These are phyloP conservation scores for Athrips mouffetella DNA, from an alignment of 2,888 invertebrate species.

Conservation along the genomic window DNA sequence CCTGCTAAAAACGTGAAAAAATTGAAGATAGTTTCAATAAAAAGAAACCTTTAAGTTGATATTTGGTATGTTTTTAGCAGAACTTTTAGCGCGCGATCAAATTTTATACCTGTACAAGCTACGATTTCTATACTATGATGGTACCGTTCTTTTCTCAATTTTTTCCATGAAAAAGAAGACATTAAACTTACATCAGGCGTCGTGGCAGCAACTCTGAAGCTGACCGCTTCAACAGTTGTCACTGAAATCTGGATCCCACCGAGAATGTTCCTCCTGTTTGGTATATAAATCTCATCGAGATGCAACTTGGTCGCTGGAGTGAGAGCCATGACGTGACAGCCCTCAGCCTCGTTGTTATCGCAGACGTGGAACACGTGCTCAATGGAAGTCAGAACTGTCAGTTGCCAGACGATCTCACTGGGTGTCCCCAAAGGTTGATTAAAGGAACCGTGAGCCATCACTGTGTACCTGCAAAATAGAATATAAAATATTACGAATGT, in stretches of 20 bases:
- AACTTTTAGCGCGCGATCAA: too few species aligned
- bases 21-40: too few species aligned
- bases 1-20: too few species aligned
- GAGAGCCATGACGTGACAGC: constrained; percentile 43
- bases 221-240: constrained; percentile 47
- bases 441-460: constrained; percentile 53
- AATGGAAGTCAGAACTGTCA: constrained; percentile 49
- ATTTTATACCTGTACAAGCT: too few species aligned
- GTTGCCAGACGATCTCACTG: constrained; percentile 54
- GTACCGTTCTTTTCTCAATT: too few species aligned
- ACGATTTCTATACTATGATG: too few species aligned
- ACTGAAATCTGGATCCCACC: constrained; percentile 56
- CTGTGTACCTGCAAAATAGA: constrained; percentile 49
- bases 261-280: constrained; percentile 61
- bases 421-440: constrained; percentile 28
- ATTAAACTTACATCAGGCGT: constrained; percentile 46
- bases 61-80: too few species aligned
- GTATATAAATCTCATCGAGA: constrained; percentile 59
- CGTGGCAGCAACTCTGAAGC: constrained; percentile 54
- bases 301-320: constrained; percentile 46
- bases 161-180: not conserved
- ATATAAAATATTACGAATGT: not conserved
- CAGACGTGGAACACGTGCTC: constrained; percentile 56
- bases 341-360: constrained; percentile 38
- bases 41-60: too few species aligned